These are phyloP conservation scores for Gymnothorax javanicus DNA, from an alignment of 2,797 vertebrate genomes.

Conservation along the genomic window DNA sequence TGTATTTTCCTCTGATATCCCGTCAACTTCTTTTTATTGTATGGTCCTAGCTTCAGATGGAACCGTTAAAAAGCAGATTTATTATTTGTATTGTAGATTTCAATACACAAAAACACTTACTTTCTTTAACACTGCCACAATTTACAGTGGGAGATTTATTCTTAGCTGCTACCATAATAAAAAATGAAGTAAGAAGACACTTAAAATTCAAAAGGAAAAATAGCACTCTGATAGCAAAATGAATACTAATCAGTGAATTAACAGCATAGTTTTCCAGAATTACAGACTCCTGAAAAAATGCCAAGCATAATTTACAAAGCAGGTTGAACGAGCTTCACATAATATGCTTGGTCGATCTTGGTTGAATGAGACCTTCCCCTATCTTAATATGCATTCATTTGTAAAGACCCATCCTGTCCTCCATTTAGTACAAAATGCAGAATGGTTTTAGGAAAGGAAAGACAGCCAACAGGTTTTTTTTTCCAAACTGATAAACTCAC, in stretches of 20 bases:
- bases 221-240: neutral
- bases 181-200: neutral
- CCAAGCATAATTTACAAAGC: neutral
- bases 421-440: neutral
- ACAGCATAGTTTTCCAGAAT: neutral
- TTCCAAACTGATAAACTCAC: neutral
- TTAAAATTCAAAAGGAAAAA: neutral
- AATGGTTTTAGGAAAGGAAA: too few relatives aligned
- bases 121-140: neutral
- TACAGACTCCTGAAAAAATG: neutral
- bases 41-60: constrained; percentile 30
- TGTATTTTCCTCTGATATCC: constrained; percentile 27
- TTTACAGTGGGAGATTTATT: neutral
- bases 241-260: neutral
- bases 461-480: neutral
- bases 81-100: neutral
- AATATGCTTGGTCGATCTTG: neutral
- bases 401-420: neutral
- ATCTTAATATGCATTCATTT: neutral
- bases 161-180: neutral
- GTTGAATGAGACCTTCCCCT: neutral
- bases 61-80: constrained; percentile 38
- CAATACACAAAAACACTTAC: neutral
- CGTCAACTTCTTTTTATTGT: constrained; percentile 30
- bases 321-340: neutral